Conservation (phyloP, 2,797 vertebrate genomes). For the Octomys mimax region DNA sequence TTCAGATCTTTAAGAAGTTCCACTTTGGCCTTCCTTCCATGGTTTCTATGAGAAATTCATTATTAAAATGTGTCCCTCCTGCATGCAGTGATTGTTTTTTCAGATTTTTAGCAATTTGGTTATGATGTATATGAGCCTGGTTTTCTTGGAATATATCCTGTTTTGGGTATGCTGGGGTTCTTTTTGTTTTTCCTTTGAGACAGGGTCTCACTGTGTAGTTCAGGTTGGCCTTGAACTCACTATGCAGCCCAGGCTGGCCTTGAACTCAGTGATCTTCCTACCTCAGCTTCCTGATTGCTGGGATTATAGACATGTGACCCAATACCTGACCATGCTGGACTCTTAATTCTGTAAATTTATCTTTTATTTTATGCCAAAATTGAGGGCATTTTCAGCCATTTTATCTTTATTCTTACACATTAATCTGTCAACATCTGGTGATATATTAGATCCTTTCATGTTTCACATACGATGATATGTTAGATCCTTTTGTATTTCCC, state of each 20-base stretch:
- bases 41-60: neutral
- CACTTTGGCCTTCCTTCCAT: neutral
- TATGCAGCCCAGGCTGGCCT: too few species aligned
- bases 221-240: too few species aligned
- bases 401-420: neutral
- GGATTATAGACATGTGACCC: too few species aligned
- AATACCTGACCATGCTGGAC: neutral
- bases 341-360: neutral
- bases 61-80: neutral
- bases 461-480: neutral
- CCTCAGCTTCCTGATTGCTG: too few species aligned
- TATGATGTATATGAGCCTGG: neutral
- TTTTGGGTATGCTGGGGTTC: neutral
- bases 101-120: slow-evolving; percentile 1
- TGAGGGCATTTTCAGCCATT: neutral
- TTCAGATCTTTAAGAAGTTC: neutral
- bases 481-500: neutral
- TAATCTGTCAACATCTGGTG: neutral
- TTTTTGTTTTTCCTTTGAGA: too few species aligned
- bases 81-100: neutral
- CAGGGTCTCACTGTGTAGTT: too few species aligned
- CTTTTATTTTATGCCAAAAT: neutral
- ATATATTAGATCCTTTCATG: neutral
- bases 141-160: slow-evolving; percentile 3
- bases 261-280: too few species aligned